Base-by-base conservation (phyloP, 1,140 invertebrate genomes). In the Lucilia sericata region DNA sequence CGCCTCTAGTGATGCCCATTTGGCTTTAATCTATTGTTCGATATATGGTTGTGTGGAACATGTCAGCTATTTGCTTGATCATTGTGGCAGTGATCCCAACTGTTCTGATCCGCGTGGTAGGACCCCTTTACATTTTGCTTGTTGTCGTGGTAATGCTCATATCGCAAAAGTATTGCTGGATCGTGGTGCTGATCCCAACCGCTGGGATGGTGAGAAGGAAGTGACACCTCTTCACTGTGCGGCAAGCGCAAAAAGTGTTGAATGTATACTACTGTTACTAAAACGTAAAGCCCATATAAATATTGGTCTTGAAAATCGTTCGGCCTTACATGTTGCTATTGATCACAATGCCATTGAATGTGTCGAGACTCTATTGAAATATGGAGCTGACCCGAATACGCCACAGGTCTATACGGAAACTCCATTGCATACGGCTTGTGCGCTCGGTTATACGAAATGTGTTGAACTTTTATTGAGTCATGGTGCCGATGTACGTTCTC, bases 381-480 rank as follows among this genome's bases (percentile, higher is more conserved):
- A 93, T 74, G 95, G 95, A 36, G 96, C 96, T 5, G 93, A 93
- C 87, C 95, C 95, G 70, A 96, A 96, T 86, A 96, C 95, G 83
- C 94, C 94, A n/a, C 95, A 96, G 92, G 95, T 96, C 34, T 96
- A 94, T 86, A 96, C 95, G 5, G 96, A 97, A 91, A 96, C 96
- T 0, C 96, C 96, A 0, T 89, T 98, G 5, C 96, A 97, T 85
- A 94, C 97, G 5, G 96, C 96, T 12, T 95, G 96, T 19, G 93
- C 94, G 74, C 91, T 96, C 49, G 96, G 96, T 12, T 94, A 94
- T 42, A 91, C 93, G 0, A 91, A 92, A 81, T 95, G 95, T 87
- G 92, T 96, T 5, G 94, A 94, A 87, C 87, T 96, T 21, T 91
- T 97, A 2, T 91, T 97, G 42, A 92, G 92, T 81, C 92, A 95